Conservation (phyloP, 35 echinoderm and acorn worm genomes). For the Nesometra sesokonis region DNA sequence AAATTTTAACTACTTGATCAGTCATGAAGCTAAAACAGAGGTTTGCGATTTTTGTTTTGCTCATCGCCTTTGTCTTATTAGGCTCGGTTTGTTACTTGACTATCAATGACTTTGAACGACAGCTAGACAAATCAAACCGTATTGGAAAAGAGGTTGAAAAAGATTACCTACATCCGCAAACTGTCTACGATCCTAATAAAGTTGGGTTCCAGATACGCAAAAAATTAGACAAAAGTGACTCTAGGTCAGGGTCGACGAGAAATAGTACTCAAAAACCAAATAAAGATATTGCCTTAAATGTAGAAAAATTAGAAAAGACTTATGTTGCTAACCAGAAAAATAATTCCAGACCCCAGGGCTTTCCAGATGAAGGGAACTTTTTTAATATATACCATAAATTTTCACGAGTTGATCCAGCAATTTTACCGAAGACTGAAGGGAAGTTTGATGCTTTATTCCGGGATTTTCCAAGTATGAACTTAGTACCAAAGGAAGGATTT, state of each 20-base stretch:
- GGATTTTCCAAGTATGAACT: slow-evolving; percentile 41
- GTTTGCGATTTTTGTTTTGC: background rate
- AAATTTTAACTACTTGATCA: background rate
- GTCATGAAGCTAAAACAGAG: slow-evolving; percentile 75
- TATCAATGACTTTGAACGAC: background rate
- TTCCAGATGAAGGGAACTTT: slow-evolving; percentile 89
- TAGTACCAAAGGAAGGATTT: slow-evolving; percentile 30
- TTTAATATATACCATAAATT: slow-evolving; percentile 77
- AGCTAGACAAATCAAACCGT: background rate
- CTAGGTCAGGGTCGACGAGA: slow-evolving; percentile 41
- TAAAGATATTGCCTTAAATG: background rate
- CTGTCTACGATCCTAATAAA: slow-evolving; percentile 20
- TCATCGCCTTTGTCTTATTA: background rate
- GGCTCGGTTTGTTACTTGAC: background rate
- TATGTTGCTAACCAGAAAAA: background rate
- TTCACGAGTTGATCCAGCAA: slow-evolving; percentile 8
- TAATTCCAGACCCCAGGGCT: slow-evolving; percentile 12
- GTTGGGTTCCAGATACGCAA: slow-evolving; percentile 19
- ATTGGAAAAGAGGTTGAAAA: background rate
- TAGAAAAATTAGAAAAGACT: background rate
- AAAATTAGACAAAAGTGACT: slow-evolving; percentile 78
- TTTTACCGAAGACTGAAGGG: slow-evolving; percentile 4
- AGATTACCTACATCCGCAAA: background rate
- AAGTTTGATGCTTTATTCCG: slow-evolving; percentile 65
- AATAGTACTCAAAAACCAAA: background rate